phyloP scores from a whole-genome alignment of 1,140 invertebrate species.

The Trichonephila clavata region DNA sequence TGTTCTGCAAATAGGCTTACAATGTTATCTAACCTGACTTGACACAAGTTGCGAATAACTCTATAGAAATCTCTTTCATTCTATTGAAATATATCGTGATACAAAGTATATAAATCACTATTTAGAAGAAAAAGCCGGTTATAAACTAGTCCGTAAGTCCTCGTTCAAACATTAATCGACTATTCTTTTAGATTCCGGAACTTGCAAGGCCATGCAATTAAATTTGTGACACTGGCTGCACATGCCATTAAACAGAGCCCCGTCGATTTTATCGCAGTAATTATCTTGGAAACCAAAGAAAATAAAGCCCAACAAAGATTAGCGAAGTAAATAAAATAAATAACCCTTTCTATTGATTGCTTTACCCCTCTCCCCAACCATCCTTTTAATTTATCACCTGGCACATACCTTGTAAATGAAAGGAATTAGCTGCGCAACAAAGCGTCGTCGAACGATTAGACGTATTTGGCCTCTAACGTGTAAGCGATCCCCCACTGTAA shows the following conservation, averaged over 20 bases:
- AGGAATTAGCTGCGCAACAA: slow-evolving; percentile 61
- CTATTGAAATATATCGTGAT: not conserved
- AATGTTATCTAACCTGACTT: not conserved
- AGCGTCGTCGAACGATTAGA: slow-evolving; percentile 50
- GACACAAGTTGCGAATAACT: not conserved
- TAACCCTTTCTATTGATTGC: slow-evolving; percentile 21
- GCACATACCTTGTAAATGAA: slow-evolving; percentile 47
- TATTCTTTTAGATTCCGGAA: slow-evolving; percentile 26
- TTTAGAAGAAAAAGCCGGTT: not conserved
- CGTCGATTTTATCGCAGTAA: slow-evolving; percentile 46
- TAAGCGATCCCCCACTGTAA: slow-evolving; percentile 19
- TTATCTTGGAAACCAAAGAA: slow-evolving; percentile 46
- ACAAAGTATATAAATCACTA: not conserved
- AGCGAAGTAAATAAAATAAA: slow-evolving; percentile 48
- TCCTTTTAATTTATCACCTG: slow-evolving; percentile 56
- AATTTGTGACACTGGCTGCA: slow-evolving; percentile 48
- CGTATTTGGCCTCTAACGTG: slow-evolving; percentile 33
- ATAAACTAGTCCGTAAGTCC: not conserved
- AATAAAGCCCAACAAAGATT: slow-evolving; percentile 30
- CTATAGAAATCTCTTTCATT: not conserved
- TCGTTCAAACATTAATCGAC: not conserved
- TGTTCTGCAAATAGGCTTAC: not conserved
- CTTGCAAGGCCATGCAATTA: slow-evolving; percentile 40
- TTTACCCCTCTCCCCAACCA: not conserved
- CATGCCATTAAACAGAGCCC: slow-evolving; percentile 35